Evolutionary conservation across 2,888 invertebrate genomes (phyloP), one percentile per base, ranked within the genome.

Genomic region (Drosophila mulleri): DNA sequence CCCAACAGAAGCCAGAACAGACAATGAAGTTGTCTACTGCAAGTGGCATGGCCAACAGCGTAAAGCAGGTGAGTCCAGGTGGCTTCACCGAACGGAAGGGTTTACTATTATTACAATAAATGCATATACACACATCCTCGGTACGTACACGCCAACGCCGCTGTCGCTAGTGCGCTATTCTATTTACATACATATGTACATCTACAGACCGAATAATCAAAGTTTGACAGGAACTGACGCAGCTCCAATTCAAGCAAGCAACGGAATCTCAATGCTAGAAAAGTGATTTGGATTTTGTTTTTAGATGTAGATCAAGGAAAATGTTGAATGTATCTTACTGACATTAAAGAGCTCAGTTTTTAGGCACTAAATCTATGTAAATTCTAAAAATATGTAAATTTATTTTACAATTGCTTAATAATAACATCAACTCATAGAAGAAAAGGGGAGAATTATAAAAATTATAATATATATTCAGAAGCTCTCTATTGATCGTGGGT

Each of bases 21-120:
- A 85, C 82, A 88, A 86, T 86, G 75, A 86, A 87, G 86, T 86
- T 88, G 88, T 86, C 82, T 82, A 70, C 67, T 44, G 60, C 72
- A 59, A 70, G 65, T 78, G 75, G 80, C 73, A 62, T 53, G 61
- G 20, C 69, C 61, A 32, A 29, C n/a, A 20, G 39, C 16, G 32
- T 18, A 32, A 12, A 18, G 37, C 54, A 63, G 48, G 44, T 45
- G 37, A 59, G 48, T 56, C 64, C 72, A 67, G 75, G 63, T 75
- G 72, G 20, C 2, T 52, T 26, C 23, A 11, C 8, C 23, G 48
- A 58, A 29, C 41, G 61, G 44, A 61, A 50, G 56, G 63, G 54
- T 37, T 44, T 56, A 57, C 53, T 53, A 44, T 35, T 53, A 56
- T 59, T 48, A 62, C 67, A 61, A 73, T 26, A 67, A 35, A 56